Conservation (phyloP, 2,797 vertebrate species). For the Acrossocheilus wenchowensis region DNA sequence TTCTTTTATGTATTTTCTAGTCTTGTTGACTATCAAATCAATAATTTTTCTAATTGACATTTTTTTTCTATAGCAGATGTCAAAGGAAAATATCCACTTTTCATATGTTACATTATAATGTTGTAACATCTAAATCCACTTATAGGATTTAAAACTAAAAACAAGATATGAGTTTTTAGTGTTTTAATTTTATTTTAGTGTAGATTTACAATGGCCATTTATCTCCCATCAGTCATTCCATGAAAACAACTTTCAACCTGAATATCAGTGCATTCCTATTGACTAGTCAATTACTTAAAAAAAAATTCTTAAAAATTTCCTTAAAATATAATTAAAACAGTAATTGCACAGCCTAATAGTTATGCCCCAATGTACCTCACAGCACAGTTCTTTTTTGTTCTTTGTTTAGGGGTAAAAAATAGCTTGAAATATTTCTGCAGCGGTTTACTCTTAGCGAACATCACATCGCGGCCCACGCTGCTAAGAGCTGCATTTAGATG, state of each 20-base stretch:
- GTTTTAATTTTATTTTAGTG: too few relatives aligned
- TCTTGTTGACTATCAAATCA: background rate
- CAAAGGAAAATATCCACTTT: background rate
- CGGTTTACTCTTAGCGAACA: background rate
- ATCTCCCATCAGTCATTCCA: background rate
- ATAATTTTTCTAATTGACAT: background rate
- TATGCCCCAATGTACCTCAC: background rate
- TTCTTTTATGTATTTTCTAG: background rate
- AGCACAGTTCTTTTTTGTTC: background rate
- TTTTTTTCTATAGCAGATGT: background rate
- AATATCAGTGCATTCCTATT: background rate
- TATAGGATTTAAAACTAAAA: too few relatives aligned
- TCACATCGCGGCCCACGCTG: background rate
- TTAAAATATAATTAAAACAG: too few relatives aligned
- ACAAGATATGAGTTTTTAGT: background rate
- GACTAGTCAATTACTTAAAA: too few relatives aligned
- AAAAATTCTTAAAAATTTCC: too few relatives aligned
- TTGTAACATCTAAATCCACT: background rate
- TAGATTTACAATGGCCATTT: too few relatives aligned
- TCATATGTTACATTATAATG: background rate
- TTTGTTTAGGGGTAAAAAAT: background rate
- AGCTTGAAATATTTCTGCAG: background rate
- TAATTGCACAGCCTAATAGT: too few relatives aligned
- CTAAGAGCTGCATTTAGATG: background rate
- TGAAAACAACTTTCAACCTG: background rate